Evolutionary conservation across 1,140 invertebrate genomes (phyloP).

Genomic region (Pemphigus obesinymphae): DNA sequence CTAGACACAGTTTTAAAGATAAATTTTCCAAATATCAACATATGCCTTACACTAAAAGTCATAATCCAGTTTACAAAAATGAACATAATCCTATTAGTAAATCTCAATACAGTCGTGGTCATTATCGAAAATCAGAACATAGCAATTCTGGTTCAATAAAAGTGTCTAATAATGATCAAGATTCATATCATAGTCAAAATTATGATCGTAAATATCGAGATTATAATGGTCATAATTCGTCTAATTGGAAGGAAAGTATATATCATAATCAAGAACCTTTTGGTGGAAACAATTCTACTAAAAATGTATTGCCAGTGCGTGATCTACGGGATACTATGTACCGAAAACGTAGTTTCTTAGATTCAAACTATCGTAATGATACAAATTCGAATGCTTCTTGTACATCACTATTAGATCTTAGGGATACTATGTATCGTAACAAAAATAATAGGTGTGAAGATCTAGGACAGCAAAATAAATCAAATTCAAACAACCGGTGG

Average conservation of each 20-base stretch:
- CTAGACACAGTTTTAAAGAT: background rate
- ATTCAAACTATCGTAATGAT: background rate
- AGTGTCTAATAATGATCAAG: background rate
- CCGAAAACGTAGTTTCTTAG: background rate
- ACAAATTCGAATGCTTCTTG: background rate
- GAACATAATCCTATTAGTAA: background rate
- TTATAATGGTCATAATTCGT: background rate
- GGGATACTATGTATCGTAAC: background rate
- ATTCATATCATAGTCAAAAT: background rate
- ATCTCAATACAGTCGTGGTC: background rate
- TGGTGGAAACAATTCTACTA: background rate
- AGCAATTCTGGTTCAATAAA: background rate
- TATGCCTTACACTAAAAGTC: background rate
- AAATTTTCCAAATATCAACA: background rate
- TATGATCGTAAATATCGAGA: background rate
- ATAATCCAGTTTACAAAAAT: background rate
- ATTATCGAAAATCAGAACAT: background rate
- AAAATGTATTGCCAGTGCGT: background rate
- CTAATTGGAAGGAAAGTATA: background rate
- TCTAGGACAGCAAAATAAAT: background rate
- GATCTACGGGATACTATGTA: constrained; percentile 12
- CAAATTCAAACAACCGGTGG: background rate
- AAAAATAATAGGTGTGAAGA: background rate
- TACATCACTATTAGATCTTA: constrained; percentile 7
- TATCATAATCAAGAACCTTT: background rate